Evolutionary conservation across 1,140 invertebrate species (phyloP).

Genomic region (Temnothorax curvispinosus): DNA sequence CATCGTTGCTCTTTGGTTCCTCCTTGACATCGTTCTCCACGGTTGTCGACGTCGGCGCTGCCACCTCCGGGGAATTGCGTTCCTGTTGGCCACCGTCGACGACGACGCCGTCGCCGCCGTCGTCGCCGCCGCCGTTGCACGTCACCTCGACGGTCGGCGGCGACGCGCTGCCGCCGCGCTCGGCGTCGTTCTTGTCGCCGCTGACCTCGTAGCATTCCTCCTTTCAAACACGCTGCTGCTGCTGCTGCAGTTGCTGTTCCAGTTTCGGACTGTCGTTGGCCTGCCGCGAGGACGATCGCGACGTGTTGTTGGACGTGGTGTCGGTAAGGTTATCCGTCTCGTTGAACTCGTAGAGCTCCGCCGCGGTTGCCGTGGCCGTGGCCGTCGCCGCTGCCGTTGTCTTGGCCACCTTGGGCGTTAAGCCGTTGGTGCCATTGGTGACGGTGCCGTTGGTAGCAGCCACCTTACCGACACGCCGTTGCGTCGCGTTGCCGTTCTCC

Average conservation of each 20-base stretch:
- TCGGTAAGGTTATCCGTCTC: slow-evolving; percentile 77
- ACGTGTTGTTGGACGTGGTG: slow-evolving; percentile 76
- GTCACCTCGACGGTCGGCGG: neutral
- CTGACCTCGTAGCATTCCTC: slow-evolving; percentile 78
- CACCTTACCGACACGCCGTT: slow-evolving; percentile 56
- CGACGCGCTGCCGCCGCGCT: slow-evolving; percentile 8
- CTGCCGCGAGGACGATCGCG: slow-evolving; percentile 75
- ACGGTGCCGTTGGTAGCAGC: slow-evolving; percentile 60
- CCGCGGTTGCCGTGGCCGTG: slow-evolving; percentile 60
- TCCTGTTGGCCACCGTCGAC: slow-evolving; percentile 6
- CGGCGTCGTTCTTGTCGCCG: slow-evolving; percentile 66
- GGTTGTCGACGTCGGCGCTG: neutral
- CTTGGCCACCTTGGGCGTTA: slow-evolving; percentile 41
- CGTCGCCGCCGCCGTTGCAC: slow-evolving; percentile 19
- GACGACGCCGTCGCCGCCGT: neutral
- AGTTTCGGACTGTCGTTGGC: slow-evolving; percentile 42
- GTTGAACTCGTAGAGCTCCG: slow-evolving; percentile 79
- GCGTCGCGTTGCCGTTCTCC: slow-evolving; percentile 70
- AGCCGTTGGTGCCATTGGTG: slow-evolving; percentile 44
- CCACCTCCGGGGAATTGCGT: neutral
- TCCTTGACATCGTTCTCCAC: slow-evolving; percentile 58
- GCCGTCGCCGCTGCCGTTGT: slow-evolving; percentile 63
- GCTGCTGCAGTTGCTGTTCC: slow-evolving; percentile 66
- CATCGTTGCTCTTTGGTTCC: slow-evolving; percentile 65
- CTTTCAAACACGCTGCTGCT: no score